A percentile compares a stretch with the other conserved stretches of the same genome.
These are phyloP conservation scores for Pseudorasbora parva DNA, from an alignment of 2,113 vertebrate genomes.

Conservation along the genomic window DNA sequence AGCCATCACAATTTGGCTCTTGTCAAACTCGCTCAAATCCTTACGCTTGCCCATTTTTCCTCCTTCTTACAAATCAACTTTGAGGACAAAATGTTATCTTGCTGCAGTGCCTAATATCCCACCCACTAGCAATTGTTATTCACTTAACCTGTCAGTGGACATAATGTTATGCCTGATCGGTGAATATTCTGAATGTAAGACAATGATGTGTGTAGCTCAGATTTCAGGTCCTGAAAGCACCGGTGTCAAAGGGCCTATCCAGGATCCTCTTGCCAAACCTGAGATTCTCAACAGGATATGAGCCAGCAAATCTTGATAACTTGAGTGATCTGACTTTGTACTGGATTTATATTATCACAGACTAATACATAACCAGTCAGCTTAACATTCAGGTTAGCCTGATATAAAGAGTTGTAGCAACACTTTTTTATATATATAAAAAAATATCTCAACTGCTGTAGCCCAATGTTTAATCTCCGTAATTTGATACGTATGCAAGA, in stretches of 20 bases:
- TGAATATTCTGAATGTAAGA: neutral
- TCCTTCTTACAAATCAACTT: no score
- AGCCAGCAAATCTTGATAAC: conserved; percentile 16
- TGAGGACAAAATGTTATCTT: no score
- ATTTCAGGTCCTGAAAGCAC: neutral
- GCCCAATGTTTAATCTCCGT: neutral
- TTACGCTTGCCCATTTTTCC: no score
- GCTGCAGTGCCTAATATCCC: no score
- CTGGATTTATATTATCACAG: neutral
- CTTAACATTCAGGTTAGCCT: neutral
- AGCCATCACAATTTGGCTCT: no score
- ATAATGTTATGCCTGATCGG: no score
- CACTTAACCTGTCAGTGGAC: no score
- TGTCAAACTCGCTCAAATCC: no score
- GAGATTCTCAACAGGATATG: conserved; percentile 17
- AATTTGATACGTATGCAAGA: neutral
- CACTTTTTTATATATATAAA: neutral
- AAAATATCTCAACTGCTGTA: no score
- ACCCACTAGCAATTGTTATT: no score
- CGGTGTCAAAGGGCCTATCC: conserved; percentile 10
- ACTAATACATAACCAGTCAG: neutral
- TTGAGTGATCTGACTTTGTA: neutral
- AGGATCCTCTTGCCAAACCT: neutral
- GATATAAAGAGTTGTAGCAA: neutral
- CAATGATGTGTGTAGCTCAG: neutral